Evolutionary conservation across 2,888 invertebrate species (phyloP), one percentile per base, ranked within the genome.

Genomic region (Schizaphis graminum): DNA sequence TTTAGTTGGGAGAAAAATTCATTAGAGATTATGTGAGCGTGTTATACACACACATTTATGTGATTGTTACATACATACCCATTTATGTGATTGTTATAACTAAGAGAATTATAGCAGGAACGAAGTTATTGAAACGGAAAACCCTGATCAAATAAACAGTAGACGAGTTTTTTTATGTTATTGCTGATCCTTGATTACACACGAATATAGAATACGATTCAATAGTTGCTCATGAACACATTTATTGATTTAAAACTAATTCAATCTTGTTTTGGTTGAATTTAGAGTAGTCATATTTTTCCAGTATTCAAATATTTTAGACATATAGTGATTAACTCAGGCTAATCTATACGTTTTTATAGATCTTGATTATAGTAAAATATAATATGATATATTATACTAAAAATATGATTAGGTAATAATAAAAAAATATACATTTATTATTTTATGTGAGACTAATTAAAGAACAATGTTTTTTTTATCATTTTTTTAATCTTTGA

Each of bases 71-170:
- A n/a, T n/a, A n/a, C n/a, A n/a, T n/a, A n/a, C n/a, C n/a, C n/a
- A n/a, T n/a, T n/a, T n/a, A n/a, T n/a, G n/a, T 67, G 26, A 28
- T 49, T 67, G 53, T 88, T 41, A 41, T 21, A 77, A 77, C 21
- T 77, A 24, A 77, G 49, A 67, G 92, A 92, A 67, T 93, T 89
- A 89, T 93, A 26, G n/a, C 44, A n/a, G 77, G 53, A 84, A 93
- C 26, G n/a, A 84, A 93, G 89, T 93, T 84, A 89, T 89, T 93
- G 93, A 89, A 93, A 84, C 89, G 89, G 89, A 89, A 93, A 84
- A 93, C 35, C 3, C 13, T 41, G 41, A 53, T 77, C 28, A 92
- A 84, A 56, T 93, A 84, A 56, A 89, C 7, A n/a, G 56, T 57
- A 56, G 56, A 84, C 21, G 1, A 7, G 84, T 53, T 56, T 93